These are phyloP conservation scores for Ibycter americanus DNA, from an alignment of 2,797 vertebrate species.

Conservation along the genomic window DNA sequence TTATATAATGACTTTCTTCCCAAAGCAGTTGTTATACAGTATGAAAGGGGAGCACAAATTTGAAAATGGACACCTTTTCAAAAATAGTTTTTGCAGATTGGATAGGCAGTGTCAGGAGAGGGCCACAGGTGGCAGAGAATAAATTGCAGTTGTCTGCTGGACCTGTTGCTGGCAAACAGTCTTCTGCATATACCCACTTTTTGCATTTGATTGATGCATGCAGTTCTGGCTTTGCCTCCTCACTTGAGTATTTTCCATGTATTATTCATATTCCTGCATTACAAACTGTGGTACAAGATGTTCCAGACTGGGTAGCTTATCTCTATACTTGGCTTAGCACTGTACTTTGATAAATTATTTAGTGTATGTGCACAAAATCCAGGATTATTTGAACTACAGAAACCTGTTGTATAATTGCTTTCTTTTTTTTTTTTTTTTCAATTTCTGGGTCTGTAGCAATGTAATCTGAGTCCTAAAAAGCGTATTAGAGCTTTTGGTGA, in stretches of 20 bases:
- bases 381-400: neutral
- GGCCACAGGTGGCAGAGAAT: neutral
- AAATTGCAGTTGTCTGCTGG: neutral
- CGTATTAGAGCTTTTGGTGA: neutral
- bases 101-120: neutral
- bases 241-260: constrained; percentile 20
- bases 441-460: neutral
- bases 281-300: constrained; percentile 37
- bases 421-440: neutral
- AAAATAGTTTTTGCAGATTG: neutral
- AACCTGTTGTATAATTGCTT: neutral
- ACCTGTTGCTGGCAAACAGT: neutral
- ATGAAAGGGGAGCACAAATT: neutral
- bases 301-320: constrained; percentile 50
- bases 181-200: neutral
- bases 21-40: neutral
- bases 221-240: constrained; percentile 21
- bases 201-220: neutral
- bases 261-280: constrained; percentile 30
- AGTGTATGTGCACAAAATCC: neutral
- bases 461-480: neutral
- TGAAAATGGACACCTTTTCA: neutral
- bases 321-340: constrained; percentile 21
- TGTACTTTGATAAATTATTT: constrained; percentile 28
- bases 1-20: neutral